Base-by-base conservation (phyloP, 2,797 vertebrate species). In the Leptodactylus fallax region DNA sequence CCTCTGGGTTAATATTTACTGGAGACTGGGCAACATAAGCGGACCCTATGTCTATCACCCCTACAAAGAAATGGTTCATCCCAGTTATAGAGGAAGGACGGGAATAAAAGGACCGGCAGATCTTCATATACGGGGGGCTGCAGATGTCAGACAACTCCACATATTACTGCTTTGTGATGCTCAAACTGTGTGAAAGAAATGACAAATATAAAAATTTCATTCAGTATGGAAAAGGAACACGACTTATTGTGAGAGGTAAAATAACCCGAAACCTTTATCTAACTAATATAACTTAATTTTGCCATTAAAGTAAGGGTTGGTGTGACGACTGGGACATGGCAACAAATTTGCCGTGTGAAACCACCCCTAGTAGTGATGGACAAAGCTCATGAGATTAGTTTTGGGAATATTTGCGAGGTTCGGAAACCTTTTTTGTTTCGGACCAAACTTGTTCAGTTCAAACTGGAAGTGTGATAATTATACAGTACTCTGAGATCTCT, bases 11-110 rank as follows among this genome's bases (percentile, higher is more conserved):
- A 25, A 77, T 47, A 58, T 83, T 49, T 87, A 87, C 61, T 83
- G 87, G 87, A 87, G 81, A 83, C 10, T 71, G 51, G 81, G 71
- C n/a, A 83, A 27, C 53, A 36, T n/a, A 55, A 77, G 16, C 3
- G 87, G 87, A 21, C 60, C 60, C 17, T 87, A 87, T 17, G 81
- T 76, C 87, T 83, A 83, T 53, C 87, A 87, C 51, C 87, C 81
- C 27, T 78, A 63, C 69, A 71, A 58, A 53, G 81, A 87, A 21
- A 87, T 87, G 61, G 58, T 83, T 3, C 17, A 87, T 82, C 6
- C 81, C 74, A 47, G 9, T 16, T 87, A 87, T 36, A 58, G 1
- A 23, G 36, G 53, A 0, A 78, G 87, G 23, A 69, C 81, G 55
- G 16, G 5, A 2, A 65, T 79, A 45, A 69, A 0, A 6, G 72